These are phyloP conservation scores for Vidua macroura DNA, from an alignment of 2,113 vertebrate genomes.

Conservation along the genomic window DNA sequence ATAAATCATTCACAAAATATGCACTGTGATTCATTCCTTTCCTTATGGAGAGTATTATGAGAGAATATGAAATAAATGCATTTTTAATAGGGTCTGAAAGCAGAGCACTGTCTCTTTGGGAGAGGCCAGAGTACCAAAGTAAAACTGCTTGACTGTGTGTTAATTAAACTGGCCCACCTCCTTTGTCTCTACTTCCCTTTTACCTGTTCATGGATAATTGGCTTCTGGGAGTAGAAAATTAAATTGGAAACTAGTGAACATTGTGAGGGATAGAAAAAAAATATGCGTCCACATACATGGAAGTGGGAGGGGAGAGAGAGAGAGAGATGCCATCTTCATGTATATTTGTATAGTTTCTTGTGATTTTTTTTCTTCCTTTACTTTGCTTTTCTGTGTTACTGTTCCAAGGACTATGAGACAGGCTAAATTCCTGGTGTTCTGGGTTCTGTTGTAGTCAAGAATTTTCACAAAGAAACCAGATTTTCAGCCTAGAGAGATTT, in stretches of 20 bases:
- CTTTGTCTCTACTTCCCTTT: conserved; percentile 22
- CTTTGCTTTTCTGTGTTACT: not conserved
- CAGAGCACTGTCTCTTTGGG: not conserved
- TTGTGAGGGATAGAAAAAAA: not conserved
- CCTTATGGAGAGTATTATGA: conserved; percentile 21
- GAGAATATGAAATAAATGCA: conserved; percentile 44
- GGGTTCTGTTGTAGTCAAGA: not conserved
- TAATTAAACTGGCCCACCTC: conserved; percentile 49
- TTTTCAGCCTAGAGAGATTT: conserved; percentile 6
- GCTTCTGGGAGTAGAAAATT: conserved; percentile 34
- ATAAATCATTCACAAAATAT: conserved; percentile 59
- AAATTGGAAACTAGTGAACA: not conserved
- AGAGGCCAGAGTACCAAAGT: conserved; percentile 2
- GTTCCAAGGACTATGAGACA: not conserved
- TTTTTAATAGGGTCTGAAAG: conserved; percentile 56
- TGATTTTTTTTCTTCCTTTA: not conserved
- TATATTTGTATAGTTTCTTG: not conserved
- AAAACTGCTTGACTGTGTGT: conserved; percentile 9
- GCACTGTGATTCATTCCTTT: conserved; percentile 6
- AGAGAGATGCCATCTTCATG: not conserved
- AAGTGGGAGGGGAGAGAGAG: not conserved
- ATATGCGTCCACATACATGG: accelerated
- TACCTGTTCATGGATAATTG: conserved; percentile 43
- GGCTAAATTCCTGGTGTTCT: not conserved
- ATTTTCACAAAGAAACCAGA: not conserved